Base-by-base conservation (phyloP, 2,113 vertebrate species). In the Lonchura striata region DNA sequence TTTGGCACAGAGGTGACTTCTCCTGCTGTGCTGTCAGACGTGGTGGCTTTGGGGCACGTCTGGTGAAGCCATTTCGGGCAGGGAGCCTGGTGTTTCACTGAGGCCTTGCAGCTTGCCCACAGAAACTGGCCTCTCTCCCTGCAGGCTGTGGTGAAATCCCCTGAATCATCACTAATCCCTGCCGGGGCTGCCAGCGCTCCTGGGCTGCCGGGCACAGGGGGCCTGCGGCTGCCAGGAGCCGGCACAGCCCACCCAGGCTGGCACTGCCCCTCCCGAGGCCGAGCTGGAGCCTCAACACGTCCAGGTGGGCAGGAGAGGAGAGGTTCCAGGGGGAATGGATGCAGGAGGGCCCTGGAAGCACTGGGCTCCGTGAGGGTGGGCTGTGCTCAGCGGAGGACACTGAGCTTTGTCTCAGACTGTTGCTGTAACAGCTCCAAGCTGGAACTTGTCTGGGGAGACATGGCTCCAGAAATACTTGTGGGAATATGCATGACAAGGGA, bases 241-340 rank as follows among this genome's bases (percentile, higher is more conserved):
- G n/a, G n/a, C n/a, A n/a, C n/a, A n/a, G n/a, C n/a, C n/a, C n/a
- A n/a, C n/a, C 41, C 0, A 0, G 2, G 15, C 50, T n/a, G 46
- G 30, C 0, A 0, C 9, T 16, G 59, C 49, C 0, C 0, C 11
- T 31, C 59, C 4, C 0, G 49, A 50, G 35, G 39, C 15, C 0
- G 0, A 4, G 4, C 0, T 2, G 13, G 66, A 84, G 4, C 0
- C 0, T 27, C 49, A 15, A 15, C 2, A 0, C 11, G 15, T n/a
- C 35, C 60, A 44, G 37, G 6, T 6, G 54, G 42, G 39, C 27
- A 30, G 3, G 11, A 47, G 35, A 63, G 50, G 69, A 75, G 56
- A 75, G 59, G n/a, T 24, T 84, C 16, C 20, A 1, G 31, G 12
- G n/a, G n/a, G 16, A 56, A 56, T 6, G 70, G 50, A 17, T 41